These are phyloP conservation scores for Parelbella ahira DNA, from an alignment of 2,888 invertebrate species.

Conservation along the genomic window DNA sequence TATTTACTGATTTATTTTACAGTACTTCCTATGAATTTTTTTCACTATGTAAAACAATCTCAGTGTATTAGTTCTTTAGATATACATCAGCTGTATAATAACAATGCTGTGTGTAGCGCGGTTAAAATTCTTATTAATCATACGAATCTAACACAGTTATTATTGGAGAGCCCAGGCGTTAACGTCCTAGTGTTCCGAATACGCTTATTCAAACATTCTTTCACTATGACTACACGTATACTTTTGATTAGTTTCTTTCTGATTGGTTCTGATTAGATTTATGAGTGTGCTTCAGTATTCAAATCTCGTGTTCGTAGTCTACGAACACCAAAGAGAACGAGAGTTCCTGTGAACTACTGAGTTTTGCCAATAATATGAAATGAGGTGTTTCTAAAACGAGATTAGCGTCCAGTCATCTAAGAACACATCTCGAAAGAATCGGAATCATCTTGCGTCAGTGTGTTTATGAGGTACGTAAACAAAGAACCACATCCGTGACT, in stretches of 20 bases:
- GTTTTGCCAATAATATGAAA: too few species aligned
- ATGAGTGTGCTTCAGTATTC: too few species aligned
- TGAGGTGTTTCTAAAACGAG: slow-evolving; percentile 4
- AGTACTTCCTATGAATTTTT: too few species aligned
- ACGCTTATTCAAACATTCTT: slow-evolving; percentile 11
- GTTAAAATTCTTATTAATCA: slow-evolving; percentile 7
- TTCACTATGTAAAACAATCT: too few species aligned
- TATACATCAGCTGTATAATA: too few species aligned
- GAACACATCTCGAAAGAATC: slow-evolving; percentile 29
- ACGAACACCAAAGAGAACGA: too few species aligned
- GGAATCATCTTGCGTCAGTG: slow-evolving; percentile 33
- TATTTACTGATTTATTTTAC: too few species aligned
- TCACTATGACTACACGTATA: slow-evolving; percentile 6
- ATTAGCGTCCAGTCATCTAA: slow-evolving; percentile 11
- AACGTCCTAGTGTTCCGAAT: slow-evolving; percentile 6
- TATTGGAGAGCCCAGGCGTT: slow-evolving; percentile 6
- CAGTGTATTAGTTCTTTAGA: too few species aligned
- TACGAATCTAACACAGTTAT: slow-evolving; percentile 1
- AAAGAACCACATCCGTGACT: slow-evolving; percentile 38
- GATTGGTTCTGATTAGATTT: too few species aligned
- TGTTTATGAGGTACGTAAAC: slow-evolving; percentile 33
- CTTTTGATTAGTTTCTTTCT: slow-evolving; percentile 3
- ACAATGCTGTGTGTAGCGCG: too few species aligned
- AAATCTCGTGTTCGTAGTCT: too few species aligned
- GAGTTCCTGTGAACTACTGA: too few species aligned